These are phyloP conservation scores for Pocillopora verrucosa DNA, from an alignment of 64 coral and sea anemone species.

Conservation along the genomic window DNA sequence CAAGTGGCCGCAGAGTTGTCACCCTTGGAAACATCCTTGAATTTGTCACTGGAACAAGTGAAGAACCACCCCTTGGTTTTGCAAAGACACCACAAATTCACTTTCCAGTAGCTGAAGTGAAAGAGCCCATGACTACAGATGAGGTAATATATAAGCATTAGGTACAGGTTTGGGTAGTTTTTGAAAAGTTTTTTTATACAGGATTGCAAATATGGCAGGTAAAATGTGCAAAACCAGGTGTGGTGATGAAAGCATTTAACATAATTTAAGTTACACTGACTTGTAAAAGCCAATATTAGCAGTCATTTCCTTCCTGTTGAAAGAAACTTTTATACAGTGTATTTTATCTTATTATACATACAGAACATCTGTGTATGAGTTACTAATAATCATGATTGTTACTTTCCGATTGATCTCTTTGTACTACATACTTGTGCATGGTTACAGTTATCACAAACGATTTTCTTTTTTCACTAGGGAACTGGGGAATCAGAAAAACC, in stretches of 20 bases:
- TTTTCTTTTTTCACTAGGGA: background rate
- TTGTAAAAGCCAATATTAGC: slow-evolving; percentile 23
- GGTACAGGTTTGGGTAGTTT: background rate
- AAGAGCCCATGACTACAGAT: background rate
- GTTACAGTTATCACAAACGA: background rate
- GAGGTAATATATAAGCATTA: slow-evolving; percentile 1
- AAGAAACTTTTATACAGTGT: background rate
- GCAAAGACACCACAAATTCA: slow-evolving; percentile 5
- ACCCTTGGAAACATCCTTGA: slow-evolving; percentile 48
- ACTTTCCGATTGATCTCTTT: too few species aligned
- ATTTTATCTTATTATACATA: slow-evolving; percentile 20
- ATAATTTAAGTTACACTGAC: slow-evolving; percentile 18
- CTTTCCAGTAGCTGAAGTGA: background rate
- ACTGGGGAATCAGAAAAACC: background rate
- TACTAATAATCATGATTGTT: background rate
- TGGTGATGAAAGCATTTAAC: slow-evolving; percentile 32
- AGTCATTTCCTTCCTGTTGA: slow-evolving; percentile 19
- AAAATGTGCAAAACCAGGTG: slow-evolving; percentile 17
- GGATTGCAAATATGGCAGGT: slow-evolving; percentile 17
- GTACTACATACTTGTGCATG: background rate
- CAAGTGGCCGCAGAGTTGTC: slow-evolving; percentile 10
- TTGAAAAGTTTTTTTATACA: background rate
- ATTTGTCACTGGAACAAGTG: slow-evolving; percentile 73
- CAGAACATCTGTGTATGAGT: slow-evolving; percentile 18
- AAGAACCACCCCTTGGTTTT: slow-evolving; percentile 54